Base-by-base conservation (phyloP, 2,888 invertebrate genomes). In the Apotomis turbidana region DNA sequence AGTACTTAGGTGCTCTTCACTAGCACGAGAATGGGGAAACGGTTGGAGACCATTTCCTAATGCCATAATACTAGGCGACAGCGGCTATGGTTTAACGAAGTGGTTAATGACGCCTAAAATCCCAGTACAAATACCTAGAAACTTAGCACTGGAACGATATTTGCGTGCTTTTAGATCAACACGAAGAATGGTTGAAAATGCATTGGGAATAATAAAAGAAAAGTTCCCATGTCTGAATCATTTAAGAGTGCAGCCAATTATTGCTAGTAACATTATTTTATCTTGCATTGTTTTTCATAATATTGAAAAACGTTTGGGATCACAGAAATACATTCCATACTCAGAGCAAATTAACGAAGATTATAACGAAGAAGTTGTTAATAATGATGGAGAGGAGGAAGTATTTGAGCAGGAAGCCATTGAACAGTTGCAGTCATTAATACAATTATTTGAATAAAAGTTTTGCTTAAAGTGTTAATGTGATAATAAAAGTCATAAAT, bases 71-170 rank as follows among this genome's bases (percentile, higher is more conserved):
- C 5, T 41, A 41, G 41, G 41, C 3, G 41, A 41, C 41, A 41
- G 41, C 41, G 41, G 41, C 41, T 41, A 38, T 58, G 5, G 58
- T 12, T 38, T 58, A 36, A 58, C 27, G 10, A 58, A 58, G 58
- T 58, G 58, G 58, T n/a, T 55, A 5, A 55, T 55, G 8, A 55
- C 55, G 4, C 36, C 55, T 3, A 55, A 55, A 9, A 55, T 55
- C 10, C 55, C 9, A 9, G 27, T 27, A 55, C 27, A 55, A 27
- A 55, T 27, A 55, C 55, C n/a, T n/a, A n/a, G n/a, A n/a, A n/a
- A n/a, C n/a, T n/a, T n/a, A 13, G 41, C 70, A 58, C 46, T 74
- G 49, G 62, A 57, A 70, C 66, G 73, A 70, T 68, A 27, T 10
- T 55, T 55, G 4, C 27, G 55, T 27, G 55, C 27, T 27, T 55